phyloP scores from a whole-genome alignment of 2,113 vertebrate species.

The Pagrus major region DNA sequence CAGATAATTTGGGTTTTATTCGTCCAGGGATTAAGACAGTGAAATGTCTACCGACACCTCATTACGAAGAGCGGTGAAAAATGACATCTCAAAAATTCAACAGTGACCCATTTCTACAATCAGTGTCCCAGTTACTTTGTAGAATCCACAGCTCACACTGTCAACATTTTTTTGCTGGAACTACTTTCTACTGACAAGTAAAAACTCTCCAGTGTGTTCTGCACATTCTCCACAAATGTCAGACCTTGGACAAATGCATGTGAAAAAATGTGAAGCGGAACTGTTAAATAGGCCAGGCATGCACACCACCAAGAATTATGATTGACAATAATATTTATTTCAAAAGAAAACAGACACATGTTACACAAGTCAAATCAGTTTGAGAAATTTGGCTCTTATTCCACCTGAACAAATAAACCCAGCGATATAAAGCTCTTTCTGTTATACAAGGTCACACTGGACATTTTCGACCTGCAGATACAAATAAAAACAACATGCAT shows the following conservation, averaged over 20 bases:
- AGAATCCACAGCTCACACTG: neutral
- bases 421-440: slow-evolving; percentile 34
- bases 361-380: slow-evolving; percentile 15
- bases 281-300: neutral
- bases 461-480: slow-evolving; percentile 10
- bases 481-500: slow-evolving; percentile 55
- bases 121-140: neutral
- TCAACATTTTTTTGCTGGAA: neutral
- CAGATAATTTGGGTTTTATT: neutral
- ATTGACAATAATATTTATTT: slow-evolving; percentile 32
- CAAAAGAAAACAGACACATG: slow-evolving; percentile 15
- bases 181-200: neutral
- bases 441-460: slow-evolving; percentile 6
- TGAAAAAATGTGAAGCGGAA: neutral
- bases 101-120: neutral
- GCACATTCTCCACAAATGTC: neutral
- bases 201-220: neutral
- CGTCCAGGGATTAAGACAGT: neutral
- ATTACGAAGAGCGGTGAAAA: neutral
- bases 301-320: neutral
- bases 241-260: neutral
- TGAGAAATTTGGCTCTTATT: slow-evolving; percentile 4
- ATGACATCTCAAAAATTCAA: neutral
- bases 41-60: neutral
- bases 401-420: slow-evolving; percentile 19